Base-by-base conservation (phyloP, 2,797 vertebrate genomes). In the Bryconaethiops microstoma region DNA sequence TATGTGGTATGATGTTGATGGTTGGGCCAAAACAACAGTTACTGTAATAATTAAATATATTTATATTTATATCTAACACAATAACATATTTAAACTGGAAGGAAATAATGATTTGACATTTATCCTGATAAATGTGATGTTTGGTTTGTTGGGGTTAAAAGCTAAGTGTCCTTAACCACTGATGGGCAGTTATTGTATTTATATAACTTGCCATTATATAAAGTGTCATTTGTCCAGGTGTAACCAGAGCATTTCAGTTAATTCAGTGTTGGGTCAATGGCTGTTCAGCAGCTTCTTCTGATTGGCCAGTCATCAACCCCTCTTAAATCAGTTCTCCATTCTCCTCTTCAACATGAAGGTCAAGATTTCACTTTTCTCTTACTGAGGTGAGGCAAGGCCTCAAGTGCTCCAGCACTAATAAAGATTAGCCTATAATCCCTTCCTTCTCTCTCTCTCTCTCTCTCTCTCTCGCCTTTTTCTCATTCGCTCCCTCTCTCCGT, bases 381-480 rank as follows among this genome's bases (percentile, higher is more conserved):
- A 81, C 68, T 45, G 74, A 71, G 64, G 60, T 74, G 63, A 90
- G 87, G 82, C 87, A 90, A 87, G 87, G 88, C 90, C 89, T 5
- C 65, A 83, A 92, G 91, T 87, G 88, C 82, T 91, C 76, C 83
- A 67, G 86, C 76, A 85, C 87, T 91, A 83, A 76, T 81, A 80
- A 88, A 92, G 93, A 93, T 94, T 93, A 93, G 89, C 87, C 74
- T 87, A 84, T 93, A 93, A 94, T 93, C 92, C 91, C 86, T 88
- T 89, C 88, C 84, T 81, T 88, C 87, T 74, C 85, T 92, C 88
- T 90, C 40, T 29, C 39, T n/a, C 35, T 25, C 29, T 62, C 48
- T 29, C 12, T 6, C 1, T 63, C 60, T 35, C 5, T 45, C 42
- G 0, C 42, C 42, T 8, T 12, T 45, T 45, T 45, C 35, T 35